Evolutionary conservation across 2,113 vertebrate genomes (phyloP), one percentile per base, ranked within the genome.

Genomic region (Spermophilus dauricus): DNA sequence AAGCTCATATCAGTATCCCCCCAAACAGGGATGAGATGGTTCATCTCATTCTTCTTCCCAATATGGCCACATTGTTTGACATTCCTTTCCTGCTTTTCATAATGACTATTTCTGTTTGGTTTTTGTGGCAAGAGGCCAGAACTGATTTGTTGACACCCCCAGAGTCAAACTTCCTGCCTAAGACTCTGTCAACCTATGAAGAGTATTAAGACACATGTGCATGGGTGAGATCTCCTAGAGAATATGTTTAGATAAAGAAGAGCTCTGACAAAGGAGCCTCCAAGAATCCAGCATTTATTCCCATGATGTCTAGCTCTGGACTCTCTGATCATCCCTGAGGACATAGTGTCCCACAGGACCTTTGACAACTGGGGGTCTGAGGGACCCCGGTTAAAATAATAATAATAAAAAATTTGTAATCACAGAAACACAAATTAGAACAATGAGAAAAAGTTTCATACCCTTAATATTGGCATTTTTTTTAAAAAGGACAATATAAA

Each of bases 351-450:
- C 12, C 48, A 10, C 13, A 51, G 48, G 48, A 51, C 48, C 48
- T 51, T 51, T 51, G 12, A 51, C 2, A 51, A 11, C 48, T 51
- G 48, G 48, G 48, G 48, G 48, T 51, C 48, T 51, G 48, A 51
- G 48, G 48, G 48, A 51, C 12, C 48, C 48, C 12, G 12, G 48
- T 51, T 51, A 51, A 51, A 51, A 45, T 45, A 45, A 45, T 45
- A 45, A 45, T 45, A 45, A 45, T 45, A 45, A 45, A 45, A 45
- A 93, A 63, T 61, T 89, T 75, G 20, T 89, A 61, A 61, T 72
- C 30, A 87, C 13, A 89, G 17, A 93, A 90, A 84, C 37, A n/a
- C 18, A 94, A 96, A 96, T 85, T 67, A 72, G 20, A 67, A 91
- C 39, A 88, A 51, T 82, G 13, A 82, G 65, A 94, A 58, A 67